Percentiles rank a stretch among this genome's conserved stretches.
These are phyloP conservation scores for Holacanthus passer DNA, from an alignment of 2,113 vertebrate genomes.

Conservation along the genomic window DNA sequence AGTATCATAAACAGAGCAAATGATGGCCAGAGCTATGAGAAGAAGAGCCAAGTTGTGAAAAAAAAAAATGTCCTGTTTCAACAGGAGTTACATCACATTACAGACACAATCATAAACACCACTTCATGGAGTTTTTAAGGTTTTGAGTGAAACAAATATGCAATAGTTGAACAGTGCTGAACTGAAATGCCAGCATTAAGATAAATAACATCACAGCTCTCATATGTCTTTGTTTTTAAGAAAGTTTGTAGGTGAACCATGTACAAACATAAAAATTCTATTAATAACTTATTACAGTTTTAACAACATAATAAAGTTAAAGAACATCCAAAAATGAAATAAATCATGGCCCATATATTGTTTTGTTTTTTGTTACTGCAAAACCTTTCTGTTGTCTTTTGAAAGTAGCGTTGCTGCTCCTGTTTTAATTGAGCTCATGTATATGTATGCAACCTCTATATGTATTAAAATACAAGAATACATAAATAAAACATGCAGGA, in stretches of 20 bases:
- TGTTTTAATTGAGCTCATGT: background rate
- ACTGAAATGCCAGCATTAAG: too few species aligned
- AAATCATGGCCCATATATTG: too few species aligned
- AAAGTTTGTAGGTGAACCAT: too few species aligned
- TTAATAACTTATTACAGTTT: too few species aligned
- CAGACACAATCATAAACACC: background rate
- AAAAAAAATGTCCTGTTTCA: background rate
- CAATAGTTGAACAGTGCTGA: too few species aligned
- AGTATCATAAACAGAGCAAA: background rate
- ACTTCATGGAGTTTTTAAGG: background rate
- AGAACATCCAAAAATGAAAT: too few species aligned
- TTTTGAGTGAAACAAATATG: background rate
- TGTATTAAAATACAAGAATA: background rate
- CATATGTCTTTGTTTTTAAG: too few species aligned
- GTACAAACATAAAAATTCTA: too few species aligned
- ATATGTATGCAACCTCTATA: background rate
- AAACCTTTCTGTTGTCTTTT: too few species aligned
- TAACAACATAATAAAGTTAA: too few species aligned
- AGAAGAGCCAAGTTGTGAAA: background rate
- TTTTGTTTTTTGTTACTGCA: too few species aligned
- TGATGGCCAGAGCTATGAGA: background rate
- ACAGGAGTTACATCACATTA: too few species aligned
- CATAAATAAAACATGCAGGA: background rate
- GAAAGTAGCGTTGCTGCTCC: background rate
- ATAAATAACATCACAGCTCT: background rate